phyloP scores from a whole-genome alignment of 2,113 vertebrate genomes.

The Climacteris rufus region DNA sequence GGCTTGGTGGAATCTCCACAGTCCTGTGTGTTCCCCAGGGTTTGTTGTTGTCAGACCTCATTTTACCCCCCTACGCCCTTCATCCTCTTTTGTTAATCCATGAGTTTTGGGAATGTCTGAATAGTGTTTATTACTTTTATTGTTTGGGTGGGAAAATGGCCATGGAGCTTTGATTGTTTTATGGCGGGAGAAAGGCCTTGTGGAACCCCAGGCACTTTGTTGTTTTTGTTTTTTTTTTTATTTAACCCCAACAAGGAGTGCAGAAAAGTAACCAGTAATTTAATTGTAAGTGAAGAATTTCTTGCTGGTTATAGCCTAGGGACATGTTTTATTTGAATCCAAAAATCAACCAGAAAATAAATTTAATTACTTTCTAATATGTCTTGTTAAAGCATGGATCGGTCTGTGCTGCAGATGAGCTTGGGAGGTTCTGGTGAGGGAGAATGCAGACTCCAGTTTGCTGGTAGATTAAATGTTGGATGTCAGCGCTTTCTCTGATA shows the following conservation, averaged over 20 bases:
- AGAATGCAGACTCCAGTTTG: neutral
- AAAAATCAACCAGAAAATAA: constrained; percentile 54
- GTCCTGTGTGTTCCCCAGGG: neutral
- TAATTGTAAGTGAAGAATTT: constrained; percentile 34
- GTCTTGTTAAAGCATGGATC: neutral
- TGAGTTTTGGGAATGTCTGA: neutral
- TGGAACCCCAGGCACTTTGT: constrained; percentile 10
- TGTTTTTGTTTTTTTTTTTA: neutral
- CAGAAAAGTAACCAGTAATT: constrained; percentile 40
- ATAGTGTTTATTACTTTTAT: constrained; percentile 35
- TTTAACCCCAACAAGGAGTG: constrained; percentile 38
- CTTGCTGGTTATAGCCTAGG: constrained; percentile 24
- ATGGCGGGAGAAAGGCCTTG: constrained; percentile 30
- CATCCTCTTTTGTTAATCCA: neutral
- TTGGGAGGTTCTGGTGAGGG: neutral
- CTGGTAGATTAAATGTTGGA: neutral
- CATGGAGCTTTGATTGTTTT: constrained; percentile 42
- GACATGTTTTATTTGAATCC: neutral
- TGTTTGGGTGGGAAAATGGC: constrained; percentile 48
- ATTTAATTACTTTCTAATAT: constrained; percentile 49
- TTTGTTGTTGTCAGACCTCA: constrained; percentile 29
- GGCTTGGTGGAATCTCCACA: neutral
- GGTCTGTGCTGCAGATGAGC: neutral
- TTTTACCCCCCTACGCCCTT: neutral
- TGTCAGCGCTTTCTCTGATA: constrained; percentile 7